Base-by-base conservation (phyloP, 2,888 invertebrate genomes). In the Brachylomia viminalis region DNA sequence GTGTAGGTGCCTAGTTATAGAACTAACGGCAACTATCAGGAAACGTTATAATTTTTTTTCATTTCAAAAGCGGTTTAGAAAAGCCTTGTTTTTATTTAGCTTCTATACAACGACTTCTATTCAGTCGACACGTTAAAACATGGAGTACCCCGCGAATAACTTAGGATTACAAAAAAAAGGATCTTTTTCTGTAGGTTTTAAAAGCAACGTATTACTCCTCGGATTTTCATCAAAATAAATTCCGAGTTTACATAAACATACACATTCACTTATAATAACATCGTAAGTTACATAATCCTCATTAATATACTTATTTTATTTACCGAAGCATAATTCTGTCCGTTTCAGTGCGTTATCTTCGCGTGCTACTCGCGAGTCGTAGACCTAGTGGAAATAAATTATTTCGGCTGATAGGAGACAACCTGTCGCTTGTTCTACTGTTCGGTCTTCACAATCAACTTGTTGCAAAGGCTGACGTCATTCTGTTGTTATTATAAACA, bases 381-480 rank as follows among this genome's bases (percentile, higher is more conserved):
- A 58, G 42, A 73, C 74, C 47, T 69, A 11, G 49, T 64, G 27
- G 33, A 71, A 81, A 62, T 54, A 74, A 71, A 81, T 83, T 80
- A 80, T 72, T 80, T 72, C 61, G 61, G 11, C 15, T 45, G 82
- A 85, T 81, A 83, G 23, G 13, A 33, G 17, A 49, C 70, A 72
- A 85, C 76, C 70, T 84, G 82, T 81, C 71, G 82, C 77, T 59
- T 61, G 45, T 56, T 27, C 27, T 58, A 72, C 45, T 38, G 61
- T 77, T 27, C 47, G 33, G 42, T 80, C 58, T 80, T 76, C 17
- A 76, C 62, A 72, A 62, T 67, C 84, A 72, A 83, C 83, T 83
- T 83, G 83, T 76, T 84, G 83, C 83, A 81, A 70, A 23, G 20
- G 4, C 30, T 81, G 73, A 81, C 83, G 82, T 85, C 68, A 77